Conservation (phyloP, 2,888 invertebrate species). For the Rhagophthalmus giganteus region DNA sequence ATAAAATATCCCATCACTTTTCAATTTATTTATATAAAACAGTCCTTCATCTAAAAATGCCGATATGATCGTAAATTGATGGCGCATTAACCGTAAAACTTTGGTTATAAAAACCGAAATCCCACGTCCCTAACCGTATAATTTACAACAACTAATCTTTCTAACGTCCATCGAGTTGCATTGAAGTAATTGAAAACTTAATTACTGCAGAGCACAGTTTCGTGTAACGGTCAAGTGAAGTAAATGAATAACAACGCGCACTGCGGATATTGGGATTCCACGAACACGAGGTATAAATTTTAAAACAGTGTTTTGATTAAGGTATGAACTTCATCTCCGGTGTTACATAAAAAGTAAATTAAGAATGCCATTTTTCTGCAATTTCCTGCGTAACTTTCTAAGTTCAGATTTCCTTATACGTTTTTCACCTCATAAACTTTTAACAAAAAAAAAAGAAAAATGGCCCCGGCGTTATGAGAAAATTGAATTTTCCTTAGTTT, state of each 20-base stretch:
- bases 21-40: neutral
- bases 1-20: too few species aligned
- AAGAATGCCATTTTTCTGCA: neutral
- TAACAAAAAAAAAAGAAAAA: neutral
- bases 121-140: too few species aligned
- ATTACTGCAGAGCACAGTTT: constrained; percentile 1
- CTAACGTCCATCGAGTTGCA: neutral
- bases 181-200: constrained; percentile 3
- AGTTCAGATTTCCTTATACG: neutral
- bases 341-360: neutral
- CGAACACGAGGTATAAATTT: neutral
- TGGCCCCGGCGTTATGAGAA: too few species aligned
- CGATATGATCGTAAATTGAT: too few species aligned
- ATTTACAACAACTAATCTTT: neutral
- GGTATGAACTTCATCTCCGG: constrained; percentile 4
- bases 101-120: too few species aligned
- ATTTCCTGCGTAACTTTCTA: neutral
- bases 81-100: too few species aligned
- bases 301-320: neutral
- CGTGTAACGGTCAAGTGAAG: constrained; percentile 1
- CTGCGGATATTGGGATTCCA: neutral
- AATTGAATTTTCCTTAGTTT: too few species aligned
- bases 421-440: neutral
- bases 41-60: neutral
- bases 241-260: constrained; percentile 2